A percentile compares a stretch with the other conserved stretches of the same genome.
phyloP scores from a whole-genome alignment of 2,888 invertebrate species.

The Spodoptera picta region DNA sequence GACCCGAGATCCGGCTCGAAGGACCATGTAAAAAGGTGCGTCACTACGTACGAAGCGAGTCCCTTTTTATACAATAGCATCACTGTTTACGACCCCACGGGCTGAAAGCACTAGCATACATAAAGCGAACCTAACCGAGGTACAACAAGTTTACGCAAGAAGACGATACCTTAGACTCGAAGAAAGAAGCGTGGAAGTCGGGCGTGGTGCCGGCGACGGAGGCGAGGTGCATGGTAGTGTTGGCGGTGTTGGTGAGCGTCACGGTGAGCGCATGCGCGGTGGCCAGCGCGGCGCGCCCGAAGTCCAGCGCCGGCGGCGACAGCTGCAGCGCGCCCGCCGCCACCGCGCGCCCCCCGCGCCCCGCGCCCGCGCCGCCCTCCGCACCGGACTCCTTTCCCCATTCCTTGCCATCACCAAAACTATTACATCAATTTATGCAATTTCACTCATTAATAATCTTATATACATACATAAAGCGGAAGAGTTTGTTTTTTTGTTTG shows the following conservation, averaged over 20 bases:
- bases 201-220: slow-evolving; percentile 98
- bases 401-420: slow-evolving; percentile 64
- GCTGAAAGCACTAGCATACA: too few relatives aligned
- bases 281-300: slow-evolving; percentile 93
- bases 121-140: too few relatives aligned
- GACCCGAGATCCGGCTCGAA: too few relatives aligned
- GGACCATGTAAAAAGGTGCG: too few relatives aligned
- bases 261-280: slow-evolving; percentile 95
- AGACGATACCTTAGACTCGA: slow-evolving; percentile 94
- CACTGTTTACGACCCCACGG: too few relatives aligned
- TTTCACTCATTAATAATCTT: too few relatives aligned
- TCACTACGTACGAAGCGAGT: too few relatives aligned
- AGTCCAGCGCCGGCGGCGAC: slow-evolving; percentile 84
- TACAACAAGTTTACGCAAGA: not conserved
- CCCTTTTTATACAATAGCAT: too few relatives aligned
- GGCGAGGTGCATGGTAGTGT: slow-evolving; percentile 96
- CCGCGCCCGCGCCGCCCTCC: slow-evolving; percentile 19
- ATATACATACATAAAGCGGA: too few relatives aligned
- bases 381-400: slow-evolving; percentile 68
- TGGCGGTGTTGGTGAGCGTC: slow-evolving; percentile 95
- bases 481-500: too few relatives aligned
- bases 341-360: slow-evolving; percentile 47
- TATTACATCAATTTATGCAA: not conserved
- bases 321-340: slow-evolving; percentile 74
- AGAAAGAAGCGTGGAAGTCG: slow-evolving; percentile 99